These are phyloP conservation scores for Mirounga angustirostris DNA, from an alignment of 2,113 vertebrate genomes.

Conservation along the genomic window DNA sequence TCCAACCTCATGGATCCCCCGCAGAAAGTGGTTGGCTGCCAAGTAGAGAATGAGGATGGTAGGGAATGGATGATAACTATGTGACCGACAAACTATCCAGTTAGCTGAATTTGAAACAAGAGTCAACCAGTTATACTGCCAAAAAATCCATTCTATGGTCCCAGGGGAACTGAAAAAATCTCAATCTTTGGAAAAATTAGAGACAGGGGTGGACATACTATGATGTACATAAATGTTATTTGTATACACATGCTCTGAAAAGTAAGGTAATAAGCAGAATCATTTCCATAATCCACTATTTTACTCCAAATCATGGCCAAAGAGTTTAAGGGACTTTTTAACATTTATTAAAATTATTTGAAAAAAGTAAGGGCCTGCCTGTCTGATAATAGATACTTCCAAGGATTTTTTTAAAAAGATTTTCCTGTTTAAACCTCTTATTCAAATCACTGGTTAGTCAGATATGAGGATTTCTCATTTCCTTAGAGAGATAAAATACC, in stretches of 20 bases:
- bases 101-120: neutral
- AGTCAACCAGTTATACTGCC: neutral
- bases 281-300: neutral
- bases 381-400: neutral
- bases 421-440: neutral
- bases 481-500: neutral
- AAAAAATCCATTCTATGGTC: neutral
- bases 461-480: neutral
- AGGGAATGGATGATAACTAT: neutral
- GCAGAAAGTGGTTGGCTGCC: neutral
- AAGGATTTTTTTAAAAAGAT: neutral
- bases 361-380: neutral
- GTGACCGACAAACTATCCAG: neutral
- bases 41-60: neutral
- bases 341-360: conserved; percentile 9
- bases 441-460: neutral
- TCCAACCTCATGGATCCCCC: neutral
- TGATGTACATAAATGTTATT: neutral
- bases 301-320: neutral
- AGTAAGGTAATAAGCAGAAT: neutral
- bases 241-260: neutral
- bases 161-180: neutral
- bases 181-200: neutral
- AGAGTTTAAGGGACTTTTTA: conserved; percentile 24
- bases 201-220: neutral